Conservation (phyloP, 2,113 vertebrate genomes). For the Syngnathus scovelli region DNA sequence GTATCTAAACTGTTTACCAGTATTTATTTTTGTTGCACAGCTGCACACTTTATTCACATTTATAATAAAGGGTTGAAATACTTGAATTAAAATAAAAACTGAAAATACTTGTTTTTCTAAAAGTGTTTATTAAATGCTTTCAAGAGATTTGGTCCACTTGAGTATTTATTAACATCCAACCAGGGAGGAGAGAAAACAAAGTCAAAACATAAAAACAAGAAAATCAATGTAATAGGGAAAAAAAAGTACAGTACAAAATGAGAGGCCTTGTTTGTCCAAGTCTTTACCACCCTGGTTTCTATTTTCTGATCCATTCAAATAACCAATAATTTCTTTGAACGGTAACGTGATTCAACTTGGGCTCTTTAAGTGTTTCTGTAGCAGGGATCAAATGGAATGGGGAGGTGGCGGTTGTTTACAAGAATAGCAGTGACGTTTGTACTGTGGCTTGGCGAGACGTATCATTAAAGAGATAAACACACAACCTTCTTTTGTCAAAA, state of each 20-base stretch:
- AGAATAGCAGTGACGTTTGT: neutral
- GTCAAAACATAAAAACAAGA: constrained; percentile 51
- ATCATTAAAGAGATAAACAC: neutral
- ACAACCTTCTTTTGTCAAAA: neutral
- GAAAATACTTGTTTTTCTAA: constrained; percentile 47
- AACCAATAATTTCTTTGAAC: constrained; percentile 23
- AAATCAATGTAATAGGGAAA: constrained; percentile 55
- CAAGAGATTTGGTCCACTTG: constrained; percentile 76
- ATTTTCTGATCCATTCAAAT: constrained; percentile 21
- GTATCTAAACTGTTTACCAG: too few relatives aligned
- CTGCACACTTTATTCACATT: too few relatives aligned
- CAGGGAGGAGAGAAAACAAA: constrained; percentile 66
- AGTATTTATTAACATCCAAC: constrained; percentile 67
- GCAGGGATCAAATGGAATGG: constrained; percentile 7
- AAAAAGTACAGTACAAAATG: constrained; percentile 69
- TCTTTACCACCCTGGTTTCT: constrained; percentile 57
- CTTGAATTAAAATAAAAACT: neutral
- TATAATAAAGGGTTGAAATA: too few relatives aligned
- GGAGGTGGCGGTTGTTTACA: neutral
- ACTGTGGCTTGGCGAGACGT: neutral
- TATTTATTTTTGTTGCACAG: too few relatives aligned
- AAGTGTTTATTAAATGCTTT: constrained; percentile 76
- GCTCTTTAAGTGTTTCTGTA: constrained; percentile 21
- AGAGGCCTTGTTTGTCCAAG: constrained; percentile 51
- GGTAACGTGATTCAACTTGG: constrained; percentile 27